Evolutionary conservation across 2,797 vertebrate genomes (phyloP).

Genomic region (Sebastes vulpes): DNA sequence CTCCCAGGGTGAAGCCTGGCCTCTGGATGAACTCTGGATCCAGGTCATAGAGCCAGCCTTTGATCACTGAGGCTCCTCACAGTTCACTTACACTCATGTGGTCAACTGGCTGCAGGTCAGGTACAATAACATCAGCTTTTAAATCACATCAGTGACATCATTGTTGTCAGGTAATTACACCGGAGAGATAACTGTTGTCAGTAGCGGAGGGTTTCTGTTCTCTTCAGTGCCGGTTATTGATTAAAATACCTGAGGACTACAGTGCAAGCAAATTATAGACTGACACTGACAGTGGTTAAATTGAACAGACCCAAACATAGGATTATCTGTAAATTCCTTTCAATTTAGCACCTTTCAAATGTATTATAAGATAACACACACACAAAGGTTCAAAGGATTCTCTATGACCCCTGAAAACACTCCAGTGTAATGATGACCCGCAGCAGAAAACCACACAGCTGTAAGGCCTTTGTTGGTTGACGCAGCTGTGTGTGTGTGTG

Average conservation of each 20-base stretch:
- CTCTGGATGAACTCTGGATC: conserved; percentile 70
- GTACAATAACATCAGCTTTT: conserved; percentile 32
- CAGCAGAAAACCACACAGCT: conserved; percentile 14
- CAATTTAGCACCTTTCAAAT: conserved; percentile 18
- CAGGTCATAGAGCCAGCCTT: conserved; percentile 62
- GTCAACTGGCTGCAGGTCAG: conserved; percentile 45
- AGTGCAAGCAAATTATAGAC: conserved; percentile 21
- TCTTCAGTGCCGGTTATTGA: conserved; percentile 4
- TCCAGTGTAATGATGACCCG: conserved; percentile 14
- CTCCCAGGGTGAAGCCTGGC: conserved; percentile 45
- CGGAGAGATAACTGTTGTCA: not conserved
- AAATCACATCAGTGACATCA: conserved; percentile 56
- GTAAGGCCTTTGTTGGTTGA: conserved; percentile 21
- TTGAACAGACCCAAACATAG: conserved; percentile 2
- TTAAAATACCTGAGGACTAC: conserved; percentile 34
- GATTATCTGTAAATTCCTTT: conserved; percentile 38
- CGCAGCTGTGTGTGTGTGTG: not conserved
- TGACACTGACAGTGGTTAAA: not conserved
- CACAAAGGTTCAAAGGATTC: conserved; percentile 3
- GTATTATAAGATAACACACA: not conserved
- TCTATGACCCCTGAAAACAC: conserved; percentile 3
- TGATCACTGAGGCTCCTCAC: conserved; percentile 65
- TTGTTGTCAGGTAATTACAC: conserved; percentile 50
- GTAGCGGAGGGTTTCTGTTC: not conserved
- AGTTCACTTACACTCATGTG: conserved; percentile 43